Percentiles rank a stretch among this genome's conserved stretches.
Conservation (phyloP, 2,113 vertebrate genomes). For the Protobothrops flavoviridis region DNA sequence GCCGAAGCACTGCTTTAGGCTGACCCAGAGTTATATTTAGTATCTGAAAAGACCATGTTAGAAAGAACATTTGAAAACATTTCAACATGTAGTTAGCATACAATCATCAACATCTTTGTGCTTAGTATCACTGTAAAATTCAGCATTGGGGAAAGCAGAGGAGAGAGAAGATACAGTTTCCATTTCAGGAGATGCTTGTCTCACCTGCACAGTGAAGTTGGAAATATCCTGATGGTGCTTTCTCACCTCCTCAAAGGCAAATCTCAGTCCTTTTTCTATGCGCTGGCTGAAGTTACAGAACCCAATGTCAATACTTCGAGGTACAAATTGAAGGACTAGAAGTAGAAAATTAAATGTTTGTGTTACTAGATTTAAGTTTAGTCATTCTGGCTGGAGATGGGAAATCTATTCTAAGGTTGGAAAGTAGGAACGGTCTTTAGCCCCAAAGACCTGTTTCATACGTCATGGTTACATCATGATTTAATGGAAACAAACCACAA, state of each 20-base stretch:
- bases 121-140: not conserved
- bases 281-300: slow-evolving; percentile 90
- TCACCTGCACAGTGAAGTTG: slow-evolving; percentile 91
- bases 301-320: slow-evolving; percentile 80
- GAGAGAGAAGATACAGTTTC: not conserved
- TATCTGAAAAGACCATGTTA: slow-evolving; percentile 74
- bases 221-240: slow-evolving; percentile 75
- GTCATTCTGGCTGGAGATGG: not conserved
- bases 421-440: not conserved
- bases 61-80: not conserved
- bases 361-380: not conserved
- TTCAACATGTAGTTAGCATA: not conserved
- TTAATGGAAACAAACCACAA: not conserved
- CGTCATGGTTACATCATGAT: not conserved
- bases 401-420: not conserved
- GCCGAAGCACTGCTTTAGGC: slow-evolving; percentile 54
- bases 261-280: slow-evolving; percentile 85
- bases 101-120: not conserved
- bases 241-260: slow-evolving; percentile 83
- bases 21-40: slow-evolving; percentile 82
- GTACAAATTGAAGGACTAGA: slow-evolving; percentile 96
- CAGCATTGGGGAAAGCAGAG: no score
- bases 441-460: not conserved
- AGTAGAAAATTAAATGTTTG: slow-evolving; percentile 23
- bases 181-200: not conserved